phyloP scores from a whole-genome alignment of 2,113 vertebrate species.

The Eretmochelys imbricata region DNA sequence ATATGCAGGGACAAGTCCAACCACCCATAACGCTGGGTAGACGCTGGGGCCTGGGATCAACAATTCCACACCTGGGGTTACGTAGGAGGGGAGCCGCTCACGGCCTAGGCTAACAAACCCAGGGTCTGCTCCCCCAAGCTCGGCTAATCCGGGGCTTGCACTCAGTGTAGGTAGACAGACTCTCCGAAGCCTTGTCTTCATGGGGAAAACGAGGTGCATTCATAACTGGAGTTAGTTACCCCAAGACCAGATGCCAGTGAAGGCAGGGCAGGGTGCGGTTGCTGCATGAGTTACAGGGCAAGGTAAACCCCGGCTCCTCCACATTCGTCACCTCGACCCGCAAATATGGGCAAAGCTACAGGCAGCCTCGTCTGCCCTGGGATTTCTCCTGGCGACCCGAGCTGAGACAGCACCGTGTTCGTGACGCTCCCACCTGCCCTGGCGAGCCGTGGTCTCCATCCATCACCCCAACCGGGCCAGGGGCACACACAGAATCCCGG shows the following conservation, averaged over 20 bases:
- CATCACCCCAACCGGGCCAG: no score
- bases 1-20: no score
- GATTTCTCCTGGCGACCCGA: background rate
- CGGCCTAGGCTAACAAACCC: background rate
- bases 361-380: no score
- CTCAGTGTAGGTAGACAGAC: background rate
- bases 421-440: background rate
- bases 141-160: no score
- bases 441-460: no score
- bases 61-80: background rate
- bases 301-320: background rate
- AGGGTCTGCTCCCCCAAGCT: background rate
- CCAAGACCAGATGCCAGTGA: background rate
- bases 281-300: background rate
- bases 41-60: background rate
- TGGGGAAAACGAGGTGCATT: no score
- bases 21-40: background rate
- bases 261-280: background rate
- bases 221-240: background rate
- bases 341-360: no score
- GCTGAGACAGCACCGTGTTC: background rate
- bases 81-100: background rate
- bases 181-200: background rate
- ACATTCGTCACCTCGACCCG: no score
- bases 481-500: no score